phyloP scores from a whole-genome alignment of 2,797 vertebrate species.

The Decapterus maruadsi region DNA sequence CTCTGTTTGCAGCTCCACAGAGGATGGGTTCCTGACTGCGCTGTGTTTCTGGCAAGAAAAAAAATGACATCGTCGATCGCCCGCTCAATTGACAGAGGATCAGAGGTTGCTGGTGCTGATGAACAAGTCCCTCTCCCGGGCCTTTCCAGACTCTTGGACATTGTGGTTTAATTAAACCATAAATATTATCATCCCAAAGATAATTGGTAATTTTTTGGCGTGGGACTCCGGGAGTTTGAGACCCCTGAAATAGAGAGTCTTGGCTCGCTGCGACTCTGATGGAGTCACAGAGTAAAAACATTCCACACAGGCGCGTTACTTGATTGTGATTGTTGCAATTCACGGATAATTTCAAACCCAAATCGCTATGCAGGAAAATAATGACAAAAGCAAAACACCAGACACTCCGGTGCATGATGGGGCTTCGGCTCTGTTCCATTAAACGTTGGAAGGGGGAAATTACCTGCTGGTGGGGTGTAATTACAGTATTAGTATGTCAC shows the following conservation, averaged over 20 bases:
- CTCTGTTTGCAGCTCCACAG: too few relatives aligned
- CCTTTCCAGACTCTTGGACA: too few relatives aligned
- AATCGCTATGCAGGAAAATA: constrained; percentile 58
- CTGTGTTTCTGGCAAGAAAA: too few relatives aligned
- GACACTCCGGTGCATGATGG: constrained; percentile 41
- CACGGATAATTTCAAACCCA: constrained; percentile 39
- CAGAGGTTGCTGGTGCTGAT: too few relatives aligned
- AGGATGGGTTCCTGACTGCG: too few relatives aligned
- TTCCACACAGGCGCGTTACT: constrained; percentile 12
- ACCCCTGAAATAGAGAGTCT: background rate
- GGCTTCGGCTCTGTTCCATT: constrained; percentile 49
- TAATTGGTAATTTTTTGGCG: too few relatives aligned
- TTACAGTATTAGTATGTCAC: constrained; percentile 54
- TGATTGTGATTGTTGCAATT: constrained; percentile 46
- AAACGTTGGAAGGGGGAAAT: constrained; percentile 32
- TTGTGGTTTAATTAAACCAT: too few relatives aligned
- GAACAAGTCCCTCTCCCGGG: too few relatives aligned
- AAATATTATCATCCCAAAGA: too few relatives aligned
- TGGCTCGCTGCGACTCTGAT: background rate
- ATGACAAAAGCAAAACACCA: constrained; percentile 47
- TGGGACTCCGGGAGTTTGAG: constrained; percentile 28
- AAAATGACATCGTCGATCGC: too few relatives aligned
- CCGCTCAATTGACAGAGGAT: too few relatives aligned
- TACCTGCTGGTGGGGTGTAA: constrained; percentile 44
- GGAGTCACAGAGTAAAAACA: constrained; percentile 21